Evolutionary conservation across 2,797 vertebrate genomes (phyloP), one percentile per base, ranked within the genome.

Genomic region (Chelon labrosus): DNA sequence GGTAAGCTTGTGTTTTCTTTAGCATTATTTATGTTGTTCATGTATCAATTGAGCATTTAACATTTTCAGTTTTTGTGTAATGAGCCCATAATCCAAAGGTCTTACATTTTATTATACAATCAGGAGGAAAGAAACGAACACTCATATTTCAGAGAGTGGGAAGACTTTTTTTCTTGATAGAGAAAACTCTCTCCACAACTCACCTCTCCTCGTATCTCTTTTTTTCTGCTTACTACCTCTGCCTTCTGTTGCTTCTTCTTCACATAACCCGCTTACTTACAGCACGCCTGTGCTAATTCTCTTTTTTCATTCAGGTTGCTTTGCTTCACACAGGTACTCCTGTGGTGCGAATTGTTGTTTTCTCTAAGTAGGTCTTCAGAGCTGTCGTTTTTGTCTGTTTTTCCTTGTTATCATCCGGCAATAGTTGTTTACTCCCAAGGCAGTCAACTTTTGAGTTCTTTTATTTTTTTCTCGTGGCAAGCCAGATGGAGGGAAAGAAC

Each of bases 1-100:
- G 97, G 98, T 99, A 86, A 96, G 97, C n/a, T 7, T 47, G 19
- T 42, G 13, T 53, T 46, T 75, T 59, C n/a, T 51, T 27, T 20
- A 3, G 4, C 2, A 2, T 42, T 35, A 19, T 9, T 49, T 49
- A 17, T 46, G 16, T 10, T 35, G 10, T 9, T 49, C 10, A 7
- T 46, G 14, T 10, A 20, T 49, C 46, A 49, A n/a, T 19, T 49
- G n/a, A 49, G 46, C 46, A 49, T 19, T 49, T 35, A 8, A 27
- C 25, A 27, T 27, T 22, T 22, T 22, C 6, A 35, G 6, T 35
- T 35, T 35, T 38, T 19, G 17, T 70, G 56, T 57, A 25, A 35
- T 35, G 17, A 58, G 19, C 10, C 50, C 27, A 27, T 55, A 51
- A 16, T 42, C 7, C 8, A 9, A 47, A 11, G 8, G 22, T 39